Evolutionary conservation across 2,888 invertebrate species (phyloP), one percentile per base, ranked within the genome.

Genomic region (Ecliptopera silaceata): DNA sequence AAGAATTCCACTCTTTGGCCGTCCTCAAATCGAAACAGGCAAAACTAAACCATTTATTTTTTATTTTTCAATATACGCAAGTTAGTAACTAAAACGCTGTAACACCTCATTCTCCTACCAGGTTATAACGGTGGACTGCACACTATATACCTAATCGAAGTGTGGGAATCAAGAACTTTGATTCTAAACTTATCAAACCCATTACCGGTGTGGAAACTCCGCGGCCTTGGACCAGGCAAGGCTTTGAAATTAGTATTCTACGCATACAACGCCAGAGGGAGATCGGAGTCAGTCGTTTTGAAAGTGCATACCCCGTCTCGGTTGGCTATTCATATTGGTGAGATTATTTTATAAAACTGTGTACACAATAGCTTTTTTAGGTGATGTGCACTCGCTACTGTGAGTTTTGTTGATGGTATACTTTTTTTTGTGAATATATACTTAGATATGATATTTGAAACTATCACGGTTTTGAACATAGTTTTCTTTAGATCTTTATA

Each of bases 191-290:
- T 94, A 10, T 94, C 95, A 3, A 94, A 95, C 38, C 93, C 93
- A 64, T 93, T 93, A 69, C 95, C 97, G 0, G 91, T 94, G 29
- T 96, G 97, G 88, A 94, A 94, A 53, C 94, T 97, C 1, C 93
- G 94, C 65, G 95, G 94, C 5, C 92, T 98, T 52, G 95, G 95
- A 49, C 93, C 97, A 0, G 97, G 96, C 3, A 95, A 95, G 70
- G 92, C 94, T 13, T 92, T 97, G 65, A 94, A 94, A 71, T 94
- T 97, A 80, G 90, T 95, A 49, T 93, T 97, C 63, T 97, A 96
- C 81, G 95, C 97, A 2, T 94, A 94, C 54, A 98, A 98, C 81
- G 93, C 95, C 4, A 95, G 96, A 72, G 98, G 97, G 15, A 92
- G 94, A 68, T 97, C 97, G 63, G 96, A 96, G 59, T 82, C 93